Conservation (phyloP, 2,888 invertebrate genomes). For the Hoplodrina ambigua region DNA sequence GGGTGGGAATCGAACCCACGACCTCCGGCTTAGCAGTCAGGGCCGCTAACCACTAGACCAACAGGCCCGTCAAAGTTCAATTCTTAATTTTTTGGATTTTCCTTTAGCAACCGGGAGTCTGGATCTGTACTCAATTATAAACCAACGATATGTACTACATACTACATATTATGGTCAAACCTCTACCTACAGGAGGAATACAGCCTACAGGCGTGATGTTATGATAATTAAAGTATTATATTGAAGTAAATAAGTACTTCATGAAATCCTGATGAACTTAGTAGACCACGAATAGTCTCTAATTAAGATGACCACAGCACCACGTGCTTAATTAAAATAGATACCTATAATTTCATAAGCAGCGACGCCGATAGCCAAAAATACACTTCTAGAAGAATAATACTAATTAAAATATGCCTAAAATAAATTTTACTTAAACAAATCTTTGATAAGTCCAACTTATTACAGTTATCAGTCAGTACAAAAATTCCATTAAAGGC, state of each 20-base stretch:
- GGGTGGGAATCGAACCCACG: too few species aligned
- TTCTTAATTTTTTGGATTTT: too few species aligned
- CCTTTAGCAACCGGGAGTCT: neutral
- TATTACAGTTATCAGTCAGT: conserved; percentile 32
- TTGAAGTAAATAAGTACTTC: conserved; percentile 1
- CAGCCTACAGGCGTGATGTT: neutral
- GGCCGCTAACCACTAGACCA: too few species aligned
- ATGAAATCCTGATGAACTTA: neutral
- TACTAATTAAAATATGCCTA: conserved; percentile 22
- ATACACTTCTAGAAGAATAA: neutral
- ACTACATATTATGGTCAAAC: too few species aligned
- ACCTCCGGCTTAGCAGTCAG: too few species aligned
- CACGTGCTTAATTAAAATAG: neutral
- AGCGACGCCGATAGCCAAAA: conserved; percentile 12
- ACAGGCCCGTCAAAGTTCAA: too few species aligned
- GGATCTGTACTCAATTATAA: neutral
- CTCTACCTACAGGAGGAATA: neutral
- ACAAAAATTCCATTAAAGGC: conserved; percentile 55
- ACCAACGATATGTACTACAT: too few species aligned
- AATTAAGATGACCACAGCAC: neutral
- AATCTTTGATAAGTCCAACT: conserved; percentile 29
- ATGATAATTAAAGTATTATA: neutral
- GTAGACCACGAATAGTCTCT: neutral
- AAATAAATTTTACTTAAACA: conserved; percentile 27
- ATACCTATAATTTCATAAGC: conserved; percentile 7